Conservation (phyloP, 2,113 vertebrate species). For the Odocoileus virginianus region DNA sequence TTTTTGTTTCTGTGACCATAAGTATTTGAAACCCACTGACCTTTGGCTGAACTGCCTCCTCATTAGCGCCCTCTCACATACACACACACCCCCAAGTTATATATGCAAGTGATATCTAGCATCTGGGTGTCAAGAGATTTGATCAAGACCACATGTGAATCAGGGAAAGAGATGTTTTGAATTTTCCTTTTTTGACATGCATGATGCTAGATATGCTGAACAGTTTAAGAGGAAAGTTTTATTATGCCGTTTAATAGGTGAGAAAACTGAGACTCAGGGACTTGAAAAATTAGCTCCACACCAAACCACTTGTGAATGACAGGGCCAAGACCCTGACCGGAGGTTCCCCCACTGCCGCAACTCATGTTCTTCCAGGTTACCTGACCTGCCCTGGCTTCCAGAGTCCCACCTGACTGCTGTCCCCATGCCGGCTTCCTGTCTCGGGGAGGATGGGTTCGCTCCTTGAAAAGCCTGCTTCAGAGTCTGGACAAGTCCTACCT, state of each 20-base stretch:
- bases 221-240: neutral
- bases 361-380: accelerated
- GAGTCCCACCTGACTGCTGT: accelerated
- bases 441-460: accelerated
- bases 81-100: accelerated
- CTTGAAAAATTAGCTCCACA: neutral
- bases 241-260: neutral
- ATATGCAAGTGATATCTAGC: neutral
- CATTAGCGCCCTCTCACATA: neutral
- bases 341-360: accelerated
- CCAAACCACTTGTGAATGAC: neutral
- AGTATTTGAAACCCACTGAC: neutral
- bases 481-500: neutral
- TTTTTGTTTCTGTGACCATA: neutral
- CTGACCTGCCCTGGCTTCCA: accelerated
- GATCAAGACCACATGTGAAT: neutral
- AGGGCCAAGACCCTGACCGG: neutral
- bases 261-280: neutral
- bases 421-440: accelerated
- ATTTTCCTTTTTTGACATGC: neutral
- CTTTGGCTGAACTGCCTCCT: neutral
- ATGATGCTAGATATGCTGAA: neutral
- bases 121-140: neutral
- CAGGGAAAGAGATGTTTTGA: neutral
- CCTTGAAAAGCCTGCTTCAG: neutral